Conservation (phyloP, 2,888 invertebrate species). For the Nyleta sp. region DNA sequence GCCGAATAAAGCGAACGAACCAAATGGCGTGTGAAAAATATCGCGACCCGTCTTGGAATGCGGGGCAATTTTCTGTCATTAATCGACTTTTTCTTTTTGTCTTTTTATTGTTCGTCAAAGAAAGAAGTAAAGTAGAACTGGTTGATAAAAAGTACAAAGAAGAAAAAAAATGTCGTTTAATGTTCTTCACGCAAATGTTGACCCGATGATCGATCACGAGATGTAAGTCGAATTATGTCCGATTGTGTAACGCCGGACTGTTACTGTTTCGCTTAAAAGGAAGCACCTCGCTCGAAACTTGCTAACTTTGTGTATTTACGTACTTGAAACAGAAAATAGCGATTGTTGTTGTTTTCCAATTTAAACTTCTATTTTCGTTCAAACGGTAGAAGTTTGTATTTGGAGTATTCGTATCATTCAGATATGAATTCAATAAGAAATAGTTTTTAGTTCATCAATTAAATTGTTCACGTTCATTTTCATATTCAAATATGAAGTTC, state of each 20-base stretch:
- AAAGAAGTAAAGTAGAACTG: too few relatives aligned
- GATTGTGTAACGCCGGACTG: slow-evolving; percentile 48
- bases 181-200: not conserved
- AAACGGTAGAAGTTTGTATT: too few relatives aligned
- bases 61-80: not conserved
- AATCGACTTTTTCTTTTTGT: too few relatives aligned
- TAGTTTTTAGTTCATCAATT: too few relatives aligned
- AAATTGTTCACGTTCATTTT: too few relatives aligned
- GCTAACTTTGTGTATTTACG: slow-evolving; percentile 45
- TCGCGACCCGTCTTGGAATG: not conserved
- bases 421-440: too few relatives aligned
- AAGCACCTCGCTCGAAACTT: slow-evolving; percentile 55
- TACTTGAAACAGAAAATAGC: slow-evolving; percentile 46
- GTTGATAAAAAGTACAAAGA: too few relatives aligned
- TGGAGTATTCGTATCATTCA: too few relatives aligned
- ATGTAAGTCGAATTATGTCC: slow-evolving; percentile 42
- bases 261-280: slow-evolving; percentile 63
- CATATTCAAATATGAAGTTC: too few relatives aligned
- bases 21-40: not conserved
- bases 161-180: too few relatives aligned
- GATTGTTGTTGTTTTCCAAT: slow-evolving; percentile 49
- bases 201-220: slow-evolving; percentile 19
- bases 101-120: too few relatives aligned
- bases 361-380: too few relatives aligned
- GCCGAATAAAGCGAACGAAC: slow-evolving; percentile 18